These are phyloP conservation scores for Silurus asotus DNA, from an alignment of 2,113 vertebrate genomes.

Conservation along the genomic window DNA sequence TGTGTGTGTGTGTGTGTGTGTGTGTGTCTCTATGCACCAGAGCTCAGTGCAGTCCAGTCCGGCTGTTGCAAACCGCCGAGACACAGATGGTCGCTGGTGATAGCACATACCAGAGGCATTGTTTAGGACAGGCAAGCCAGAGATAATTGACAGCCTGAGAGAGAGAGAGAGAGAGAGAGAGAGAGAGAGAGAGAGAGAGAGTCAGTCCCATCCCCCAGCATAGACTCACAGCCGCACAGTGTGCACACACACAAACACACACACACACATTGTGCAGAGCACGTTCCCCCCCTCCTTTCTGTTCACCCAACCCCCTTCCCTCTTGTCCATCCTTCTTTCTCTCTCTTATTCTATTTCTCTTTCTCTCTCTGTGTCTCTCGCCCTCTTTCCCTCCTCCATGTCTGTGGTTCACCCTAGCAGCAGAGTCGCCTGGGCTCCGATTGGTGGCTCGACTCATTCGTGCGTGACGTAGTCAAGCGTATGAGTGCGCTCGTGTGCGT, in stretches of 20 bases:
- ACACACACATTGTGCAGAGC: constrained; percentile 50
- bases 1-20: not conserved
- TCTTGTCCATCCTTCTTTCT: constrained; percentile 36
- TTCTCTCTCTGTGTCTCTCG: constrained; percentile 41
- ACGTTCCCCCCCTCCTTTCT: constrained; percentile 50
- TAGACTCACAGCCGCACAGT: constrained; percentile 37
- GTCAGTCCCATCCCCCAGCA: constrained; percentile 42
- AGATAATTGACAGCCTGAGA: constrained; percentile 80
- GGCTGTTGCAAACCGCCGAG: constrained; percentile 77
- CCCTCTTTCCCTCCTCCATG: constrained; percentile 54
- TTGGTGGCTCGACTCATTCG: constrained; percentile 72
- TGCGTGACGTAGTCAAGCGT: constrained; percentile 72
- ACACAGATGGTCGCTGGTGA: constrained; percentile 79
- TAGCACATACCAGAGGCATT: constrained; percentile 83
- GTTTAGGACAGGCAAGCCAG: constrained; percentile 75
- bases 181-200: constrained; percentile 58
- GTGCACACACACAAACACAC: constrained; percentile 43
- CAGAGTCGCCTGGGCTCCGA: constrained; percentile 67
- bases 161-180: constrained; percentile 46
- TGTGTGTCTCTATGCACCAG: constrained; percentile 5
- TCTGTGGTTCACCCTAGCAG: constrained; percentile 77
- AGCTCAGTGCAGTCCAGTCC: constrained; percentile 68
- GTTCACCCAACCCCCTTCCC: constrained; percentile 42
- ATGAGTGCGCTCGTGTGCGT: constrained; percentile 37
- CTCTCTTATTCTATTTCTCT: constrained; percentile 27